These are phyloP conservation scores for Macquaria ambigua DNA, from an alignment of 2,113 vertebrate genomes.

Conservation along the genomic window DNA sequence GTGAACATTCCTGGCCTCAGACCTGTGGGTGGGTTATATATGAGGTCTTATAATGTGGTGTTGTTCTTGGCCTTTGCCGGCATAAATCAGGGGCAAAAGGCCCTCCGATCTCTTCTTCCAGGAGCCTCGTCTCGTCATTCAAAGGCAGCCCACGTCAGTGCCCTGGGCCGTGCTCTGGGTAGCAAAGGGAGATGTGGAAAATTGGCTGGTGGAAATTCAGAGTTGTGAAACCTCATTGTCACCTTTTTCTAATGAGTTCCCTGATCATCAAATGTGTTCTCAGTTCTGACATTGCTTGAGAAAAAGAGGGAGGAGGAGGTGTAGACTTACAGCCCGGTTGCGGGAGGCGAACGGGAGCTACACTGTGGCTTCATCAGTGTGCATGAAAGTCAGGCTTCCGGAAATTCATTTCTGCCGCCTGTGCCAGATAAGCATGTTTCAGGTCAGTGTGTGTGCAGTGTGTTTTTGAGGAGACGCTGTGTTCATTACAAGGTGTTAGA, in stretches of 20 bases:
- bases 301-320: slow-evolving; percentile 48
- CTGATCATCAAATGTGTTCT: slow-evolving; percentile 75
- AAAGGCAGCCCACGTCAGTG: slow-evolving; percentile 68
- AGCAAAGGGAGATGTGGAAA: slow-evolving; percentile 69
- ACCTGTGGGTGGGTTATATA: slow-evolving; percentile 45
- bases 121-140: slow-evolving; percentile 59
- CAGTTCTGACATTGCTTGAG: slow-evolving; percentile 69
- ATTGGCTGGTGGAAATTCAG: slow-evolving; percentile 75
- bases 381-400: slow-evolving; percentile 77
- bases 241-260: slow-evolving; percentile 88
- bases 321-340: slow-evolving; percentile 46
- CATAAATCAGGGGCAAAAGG: slow-evolving; percentile 55
- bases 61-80: slow-evolving; percentile 36
- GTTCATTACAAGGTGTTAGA: slow-evolving; percentile 85
- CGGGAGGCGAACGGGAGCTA: slow-evolving; percentile 40
- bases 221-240: slow-evolving; percentile 87
- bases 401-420: slow-evolving; percentile 79
- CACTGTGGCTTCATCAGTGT: slow-evolving; percentile 78
- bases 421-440: slow-evolving; percentile 79
- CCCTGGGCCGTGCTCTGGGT: slow-evolving; percentile 61
- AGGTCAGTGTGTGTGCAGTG: slow-evolving; percentile 65
- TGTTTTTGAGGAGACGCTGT: slow-evolving; percentile 50
- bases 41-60: slow-evolving; percentile 36
- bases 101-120: slow-evolving; percentile 34
- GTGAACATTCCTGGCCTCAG: slow-evolving; percentile 59